A percentile compares a stretch with the other conserved stretches of the same genome.
These are phyloP conservation scores for Psettodes erumei DNA, from an alignment of 2,113 vertebrate genomes.

Conservation along the genomic window DNA sequence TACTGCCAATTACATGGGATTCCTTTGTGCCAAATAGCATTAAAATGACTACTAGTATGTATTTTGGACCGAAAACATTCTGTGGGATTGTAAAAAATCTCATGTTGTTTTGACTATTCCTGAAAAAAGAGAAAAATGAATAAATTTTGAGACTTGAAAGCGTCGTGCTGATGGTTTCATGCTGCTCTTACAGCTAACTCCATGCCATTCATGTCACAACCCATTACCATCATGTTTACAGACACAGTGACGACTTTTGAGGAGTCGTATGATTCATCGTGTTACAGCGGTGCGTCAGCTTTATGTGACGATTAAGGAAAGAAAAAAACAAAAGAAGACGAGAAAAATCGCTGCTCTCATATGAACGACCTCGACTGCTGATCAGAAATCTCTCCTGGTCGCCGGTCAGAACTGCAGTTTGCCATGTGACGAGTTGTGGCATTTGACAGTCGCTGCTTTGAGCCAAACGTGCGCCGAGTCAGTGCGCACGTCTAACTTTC, in stretches of 20 bases:
- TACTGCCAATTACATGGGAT: slow-evolving; percentile 43
- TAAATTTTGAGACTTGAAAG: slow-evolving; percentile 1
- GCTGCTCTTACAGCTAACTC: slow-evolving; percentile 38
- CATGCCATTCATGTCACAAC: slow-evolving; percentile 7
- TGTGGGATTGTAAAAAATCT: slow-evolving; percentile 34
- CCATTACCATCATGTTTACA: slow-evolving; percentile 9
- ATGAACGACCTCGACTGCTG: not conserved
- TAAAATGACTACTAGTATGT: slow-evolving; percentile 46
- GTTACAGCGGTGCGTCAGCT: slow-evolving; percentile 3
- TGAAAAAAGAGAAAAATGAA: slow-evolving; percentile 24
- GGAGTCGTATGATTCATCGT: not conserved
- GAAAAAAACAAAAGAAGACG: not conserved
- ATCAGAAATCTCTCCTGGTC: not conserved
- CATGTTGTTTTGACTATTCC: slow-evolving; percentile 16
- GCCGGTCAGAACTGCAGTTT: not conserved
- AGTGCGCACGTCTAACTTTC: not conserved
- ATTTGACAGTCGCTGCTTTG: not conserved
- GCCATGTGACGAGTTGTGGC: not conserved
- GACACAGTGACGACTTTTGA: not conserved
- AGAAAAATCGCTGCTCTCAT: not conserved
- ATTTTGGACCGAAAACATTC: slow-evolving; percentile 17
- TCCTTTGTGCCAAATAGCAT: slow-evolving; percentile 41
- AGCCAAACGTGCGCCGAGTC: not conserved
- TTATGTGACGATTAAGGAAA: not conserved
- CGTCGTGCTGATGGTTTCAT: slow-evolving; percentile 34